Evolutionary conservation across 2,113 vertebrate genomes (phyloP).

Genomic region (Tamias sibiricus): DNA sequence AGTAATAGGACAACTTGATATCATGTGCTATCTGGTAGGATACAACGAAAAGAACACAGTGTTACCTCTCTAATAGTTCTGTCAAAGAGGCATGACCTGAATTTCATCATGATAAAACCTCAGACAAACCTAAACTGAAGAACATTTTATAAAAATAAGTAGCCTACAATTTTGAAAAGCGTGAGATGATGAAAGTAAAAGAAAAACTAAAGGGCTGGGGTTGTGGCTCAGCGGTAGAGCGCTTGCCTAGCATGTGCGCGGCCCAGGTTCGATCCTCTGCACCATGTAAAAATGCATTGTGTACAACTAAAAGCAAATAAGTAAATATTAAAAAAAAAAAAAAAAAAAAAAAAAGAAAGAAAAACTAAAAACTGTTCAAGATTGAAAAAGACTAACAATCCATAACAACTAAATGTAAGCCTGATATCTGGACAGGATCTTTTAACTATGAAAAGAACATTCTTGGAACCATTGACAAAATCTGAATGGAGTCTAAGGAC

Average conservation of each 20-base stretch:
- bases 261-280: no score
- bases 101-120: not conserved
- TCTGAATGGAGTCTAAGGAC: not conserved
- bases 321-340: no score
- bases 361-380: not conserved
- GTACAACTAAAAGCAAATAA: no score
- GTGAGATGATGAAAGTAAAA: not conserved
- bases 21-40: not conserved
- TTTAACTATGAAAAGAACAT: not conserved
- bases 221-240: no score
- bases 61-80: not conserved
- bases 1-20: not conserved
- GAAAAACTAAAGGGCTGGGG: not conserved
- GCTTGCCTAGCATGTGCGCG: no score
- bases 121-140: not conserved
- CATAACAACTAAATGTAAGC: not conserved
- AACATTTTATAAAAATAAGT: not conserved
- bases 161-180: not conserved
- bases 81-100: not conserved
- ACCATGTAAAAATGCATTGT: no score
- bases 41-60: not conserved
- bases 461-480: not conserved
- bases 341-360: not conserved
- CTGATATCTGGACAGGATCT: not conserved
- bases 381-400: not conserved